Evolutionary conservation across 2,888 invertebrate species (phyloP).

Genomic region (Leptinotarsa tumamoca): DNA sequence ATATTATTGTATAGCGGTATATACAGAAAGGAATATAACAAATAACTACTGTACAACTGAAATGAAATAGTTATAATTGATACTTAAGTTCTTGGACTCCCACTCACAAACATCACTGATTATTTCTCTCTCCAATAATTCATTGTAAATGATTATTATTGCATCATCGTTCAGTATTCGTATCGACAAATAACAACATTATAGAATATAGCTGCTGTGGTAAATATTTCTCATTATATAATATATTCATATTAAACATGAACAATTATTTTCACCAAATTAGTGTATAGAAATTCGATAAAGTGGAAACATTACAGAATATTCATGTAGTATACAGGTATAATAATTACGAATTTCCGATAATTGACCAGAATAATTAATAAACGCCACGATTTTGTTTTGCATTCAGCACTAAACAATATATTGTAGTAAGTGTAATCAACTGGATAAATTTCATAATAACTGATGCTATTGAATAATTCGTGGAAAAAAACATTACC

Average conservation of each 20-base stretch:
- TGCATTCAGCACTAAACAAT: no score
- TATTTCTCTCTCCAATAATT: no score
- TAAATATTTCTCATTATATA: not conserved
- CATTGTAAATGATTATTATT: not conserved
- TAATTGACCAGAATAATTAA: not conserved
- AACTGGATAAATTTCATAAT: no score
- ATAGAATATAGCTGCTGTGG: not conserved
- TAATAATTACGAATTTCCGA: constrained; percentile 1
- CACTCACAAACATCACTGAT: no score
- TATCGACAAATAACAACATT: not conserved
- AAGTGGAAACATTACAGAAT: constrained; percentile 10
- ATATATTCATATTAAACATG: not conserved
- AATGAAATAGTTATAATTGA: no score
- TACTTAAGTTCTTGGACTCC: no score
- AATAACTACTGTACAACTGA: no score
- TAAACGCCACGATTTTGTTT: not conserved
- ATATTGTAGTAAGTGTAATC: no score
- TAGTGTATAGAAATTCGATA: not conserved
- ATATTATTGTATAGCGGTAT: no score
- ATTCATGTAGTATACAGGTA: not conserved
- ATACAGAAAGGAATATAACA: no score
- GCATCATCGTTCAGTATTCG: not conserved
- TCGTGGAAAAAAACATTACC: no score
- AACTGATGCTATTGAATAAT: no score
- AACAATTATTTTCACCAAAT: not conserved